Evolutionary conservation across 1,140 invertebrate species (phyloP), one percentile per base, ranked within the genome.

Genomic region (Heliconius melpomene): DNA sequence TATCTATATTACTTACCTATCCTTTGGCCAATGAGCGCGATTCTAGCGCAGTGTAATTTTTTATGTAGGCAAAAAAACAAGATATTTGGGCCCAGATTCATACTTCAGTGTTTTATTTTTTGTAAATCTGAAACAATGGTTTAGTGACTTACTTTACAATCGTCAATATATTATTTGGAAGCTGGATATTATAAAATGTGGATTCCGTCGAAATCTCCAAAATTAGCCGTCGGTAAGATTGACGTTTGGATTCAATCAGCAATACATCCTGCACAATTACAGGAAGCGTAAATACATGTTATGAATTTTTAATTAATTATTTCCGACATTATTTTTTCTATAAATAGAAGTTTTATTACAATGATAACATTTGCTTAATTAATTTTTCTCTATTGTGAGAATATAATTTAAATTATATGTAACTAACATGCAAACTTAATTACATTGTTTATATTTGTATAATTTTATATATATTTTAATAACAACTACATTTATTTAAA

Each of bases 191-290:
- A 3, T 73, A 91, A 87, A 83, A 94, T 94, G 92, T 94, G 92
- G 92, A 89, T 92, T 84, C 90, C 92, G 72, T 87, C 88, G 36
- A 94, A 94, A 88, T 86, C 90, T 82, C 83, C 90, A 20, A 94
- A 94, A 88, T 78, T 94, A 83, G 91, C 87, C 72, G 91, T 94
- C 86, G 91, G 92, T 94, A 88, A 94, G 92, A 89, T 86, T 85
- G 83, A 86, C 85, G 77, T 89, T 89, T 87, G 83, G 79, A 86
- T 87, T 90, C 84, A 84, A 88, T 92, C 87, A 86, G 80, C 87
- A 89, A 87, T 87, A 91, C 90, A 90, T 94, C 92, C 92, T 94
- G 91, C 89, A 86, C 86, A 88, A 88, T 88, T 90, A 88, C 86
- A 92, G 90, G 92, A 93, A 92, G 91, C 83, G 85, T 86, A 87